phyloP scores from a whole-genome alignment of 2,113 vertebrate genomes.

The Calyptomena viridis region DNA sequence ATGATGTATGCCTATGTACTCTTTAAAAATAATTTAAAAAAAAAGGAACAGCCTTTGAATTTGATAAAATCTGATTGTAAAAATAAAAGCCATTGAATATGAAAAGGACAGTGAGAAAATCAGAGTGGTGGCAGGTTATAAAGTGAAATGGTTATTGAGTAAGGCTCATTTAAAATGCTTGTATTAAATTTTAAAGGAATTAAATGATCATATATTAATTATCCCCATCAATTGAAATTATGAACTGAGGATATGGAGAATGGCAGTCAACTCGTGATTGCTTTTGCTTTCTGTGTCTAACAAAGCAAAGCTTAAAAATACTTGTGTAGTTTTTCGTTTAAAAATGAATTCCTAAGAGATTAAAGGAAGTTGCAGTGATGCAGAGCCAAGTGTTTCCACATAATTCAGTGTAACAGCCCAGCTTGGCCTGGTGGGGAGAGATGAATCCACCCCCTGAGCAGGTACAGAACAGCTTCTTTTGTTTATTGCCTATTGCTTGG shows the following conservation, averaged over 20 bases:
- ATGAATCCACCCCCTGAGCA: not conserved
- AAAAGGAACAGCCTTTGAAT: not conserved
- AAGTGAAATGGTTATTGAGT: not conserved
- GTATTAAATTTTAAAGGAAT: slow-evolving; percentile 14
- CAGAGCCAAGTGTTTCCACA: not conserved
- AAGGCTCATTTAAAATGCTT: slow-evolving; percentile 18
- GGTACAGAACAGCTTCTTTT: not conserved
- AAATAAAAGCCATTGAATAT: not conserved
- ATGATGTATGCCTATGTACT: not conserved
- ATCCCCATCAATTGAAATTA: not conserved
- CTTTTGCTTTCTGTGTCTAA: not conserved
- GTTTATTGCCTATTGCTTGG: not conserved
- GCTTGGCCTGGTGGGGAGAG: not conserved
- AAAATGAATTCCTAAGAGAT: not conserved
- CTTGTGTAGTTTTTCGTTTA: not conserved
- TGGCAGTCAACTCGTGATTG: not conserved
- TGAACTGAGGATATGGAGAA: not conserved
- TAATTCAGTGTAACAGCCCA: not conserved
- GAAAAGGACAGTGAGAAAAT: not conserved
- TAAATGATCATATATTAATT: slow-evolving; percentile 21
- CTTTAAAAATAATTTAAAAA: not conserved
- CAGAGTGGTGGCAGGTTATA: not conserved
- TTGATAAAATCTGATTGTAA: not conserved
- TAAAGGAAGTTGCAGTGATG: not conserved
- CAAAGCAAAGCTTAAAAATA: not conserved